Percentiles rank a stretch among this genome's conserved stretches.
Conservation (phyloP, 2,113 vertebrate genomes). For the Tupaia tana region DNA sequence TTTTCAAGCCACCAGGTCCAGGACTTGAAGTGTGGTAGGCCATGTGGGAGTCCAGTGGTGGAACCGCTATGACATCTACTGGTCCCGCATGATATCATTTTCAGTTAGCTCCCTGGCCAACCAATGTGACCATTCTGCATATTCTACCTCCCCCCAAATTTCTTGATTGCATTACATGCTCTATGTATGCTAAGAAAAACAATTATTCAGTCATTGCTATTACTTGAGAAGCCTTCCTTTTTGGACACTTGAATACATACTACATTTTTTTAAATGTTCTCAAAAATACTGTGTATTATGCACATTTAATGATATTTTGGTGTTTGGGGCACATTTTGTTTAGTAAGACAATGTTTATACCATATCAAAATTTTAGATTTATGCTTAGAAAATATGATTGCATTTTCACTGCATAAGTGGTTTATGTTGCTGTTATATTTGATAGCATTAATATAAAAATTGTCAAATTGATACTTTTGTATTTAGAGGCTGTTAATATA, state of each 20-base stretch:
- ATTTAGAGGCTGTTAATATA: neutral
- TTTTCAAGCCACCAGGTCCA: too few relatives aligned
- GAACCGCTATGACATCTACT: too few relatives aligned
- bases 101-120: neutral
- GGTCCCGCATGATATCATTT: neutral
- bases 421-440: neutral
- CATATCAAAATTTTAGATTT: neutral
- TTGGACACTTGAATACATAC: neutral
- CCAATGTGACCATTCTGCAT: neutral
- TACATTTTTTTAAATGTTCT: neutral
- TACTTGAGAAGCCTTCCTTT: neutral
- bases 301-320: neutral
- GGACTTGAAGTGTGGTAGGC: too few relatives aligned
- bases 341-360: neutral
- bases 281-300: neutral
- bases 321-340: neutral
- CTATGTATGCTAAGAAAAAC: neutral
- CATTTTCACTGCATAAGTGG: neutral
- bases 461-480: neutral
- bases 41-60: too few relatives aligned
- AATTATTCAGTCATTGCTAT: neutral
- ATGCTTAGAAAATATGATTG: neutral
- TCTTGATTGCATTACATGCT: neutral
- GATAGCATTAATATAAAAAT: neutral
- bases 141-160: neutral